Conservation (phyloP, 2,113 vertebrate genomes). For the Lophius piscatorius region DNA sequence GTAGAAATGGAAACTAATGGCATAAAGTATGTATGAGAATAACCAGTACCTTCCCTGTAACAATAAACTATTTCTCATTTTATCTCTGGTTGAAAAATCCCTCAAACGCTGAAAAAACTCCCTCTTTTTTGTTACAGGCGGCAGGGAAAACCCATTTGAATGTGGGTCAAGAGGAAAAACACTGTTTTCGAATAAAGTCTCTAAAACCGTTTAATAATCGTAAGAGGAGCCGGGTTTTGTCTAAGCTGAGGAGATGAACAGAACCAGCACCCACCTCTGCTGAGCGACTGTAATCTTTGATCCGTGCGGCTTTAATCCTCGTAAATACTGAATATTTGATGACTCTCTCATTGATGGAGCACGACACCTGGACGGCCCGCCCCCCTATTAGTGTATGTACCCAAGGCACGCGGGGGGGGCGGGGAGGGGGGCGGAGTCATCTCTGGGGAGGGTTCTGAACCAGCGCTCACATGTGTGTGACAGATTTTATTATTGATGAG, state of each 20-base stretch:
- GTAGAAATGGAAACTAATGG: too few relatives aligned
- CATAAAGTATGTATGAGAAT: conserved; percentile 3
- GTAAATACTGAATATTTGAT: conserved; percentile 75
- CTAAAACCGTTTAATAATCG: conserved; percentile 3
- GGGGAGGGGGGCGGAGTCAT: conserved; percentile 22
- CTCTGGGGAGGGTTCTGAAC: conserved; percentile 40
- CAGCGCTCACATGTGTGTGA: conserved; percentile 36
- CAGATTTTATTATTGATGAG: conserved; percentile 37
- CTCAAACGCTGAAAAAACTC: conserved; percentile 5
- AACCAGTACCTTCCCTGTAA: conserved; percentile 9
- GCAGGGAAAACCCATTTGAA: conserved; percentile 18
- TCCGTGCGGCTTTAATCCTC: conserved; percentile 62
- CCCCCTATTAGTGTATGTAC: conserved; percentile 32
- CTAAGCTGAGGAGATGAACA: too few relatives aligned
- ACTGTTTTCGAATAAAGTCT: conserved; percentile 2
- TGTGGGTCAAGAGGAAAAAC: conserved; percentile 20
- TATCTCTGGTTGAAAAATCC: too few relatives aligned
- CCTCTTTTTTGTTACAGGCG: conserved; percentile 15
- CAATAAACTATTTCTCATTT: conserved; percentile 12
- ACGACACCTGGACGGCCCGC: conserved; percentile 63
- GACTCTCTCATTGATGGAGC: conserved; percentile 70
- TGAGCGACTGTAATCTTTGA: conserved; percentile 56
- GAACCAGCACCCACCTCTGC: conserved; percentile 16
- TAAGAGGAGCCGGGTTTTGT: too few relatives aligned
- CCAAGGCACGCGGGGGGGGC: conserved; percentile 33